Evolutionary conservation across 2,888 invertebrate genomes (phyloP).

Genomic region (Eudasyphora cyanicolor): DNA sequence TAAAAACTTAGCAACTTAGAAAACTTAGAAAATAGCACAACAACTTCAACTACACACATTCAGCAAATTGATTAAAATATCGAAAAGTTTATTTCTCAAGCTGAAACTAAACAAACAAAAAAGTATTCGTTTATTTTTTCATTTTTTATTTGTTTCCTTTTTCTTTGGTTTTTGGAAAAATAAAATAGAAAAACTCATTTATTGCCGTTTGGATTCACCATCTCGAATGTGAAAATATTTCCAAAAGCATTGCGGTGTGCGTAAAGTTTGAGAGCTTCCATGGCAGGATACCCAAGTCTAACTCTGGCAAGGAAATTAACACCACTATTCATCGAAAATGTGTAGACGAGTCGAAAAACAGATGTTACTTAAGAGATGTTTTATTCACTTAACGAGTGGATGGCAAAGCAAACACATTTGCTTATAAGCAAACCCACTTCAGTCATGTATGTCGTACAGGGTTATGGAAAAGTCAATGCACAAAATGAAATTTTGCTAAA

Average conservation of each 20-base stretch:
- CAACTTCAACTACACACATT: constrained; percentile 33
- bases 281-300: neutral
- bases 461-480: too few relatives aligned
- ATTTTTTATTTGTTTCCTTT: constrained; percentile 34
- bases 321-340: neutral
- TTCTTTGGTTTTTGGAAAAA: constrained; percentile 22
- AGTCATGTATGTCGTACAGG: too few relatives aligned
- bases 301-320: neutral
- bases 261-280: neutral
- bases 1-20: constrained; percentile 16
- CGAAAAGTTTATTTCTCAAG: constrained; percentile 57
- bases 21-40: constrained; percentile 13
- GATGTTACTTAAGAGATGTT: neutral
- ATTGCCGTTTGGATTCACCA: neutral
- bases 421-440: too few relatives aligned
- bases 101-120: constrained; percentile 55
- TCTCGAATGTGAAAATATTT: constrained; percentile 6
- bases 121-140: constrained; percentile 38
- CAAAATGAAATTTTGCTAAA: too few relatives aligned
- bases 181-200: constrained; percentile 28
- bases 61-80: constrained; percentile 57
- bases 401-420: neutral
- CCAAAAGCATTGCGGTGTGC: constrained; percentile 15
- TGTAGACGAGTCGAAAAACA: neutral
- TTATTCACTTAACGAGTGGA: neutral